Evolutionary conservation across 2,888 invertebrate genomes (phyloP).

Genomic region (Hoplodrina blanda): DNA sequence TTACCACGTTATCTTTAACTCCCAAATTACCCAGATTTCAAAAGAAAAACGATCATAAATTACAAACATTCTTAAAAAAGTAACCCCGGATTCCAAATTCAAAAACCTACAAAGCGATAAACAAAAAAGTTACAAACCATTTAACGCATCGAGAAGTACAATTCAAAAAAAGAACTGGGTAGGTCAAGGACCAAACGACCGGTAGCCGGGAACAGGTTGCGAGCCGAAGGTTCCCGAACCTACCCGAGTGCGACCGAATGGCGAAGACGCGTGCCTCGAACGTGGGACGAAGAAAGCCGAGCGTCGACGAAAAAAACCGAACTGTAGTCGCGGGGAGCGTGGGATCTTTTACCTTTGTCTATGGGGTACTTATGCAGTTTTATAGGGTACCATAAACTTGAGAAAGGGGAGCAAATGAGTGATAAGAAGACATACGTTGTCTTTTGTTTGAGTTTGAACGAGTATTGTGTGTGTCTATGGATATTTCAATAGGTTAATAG

Average conservation of each 20-base stretch:
- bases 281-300: constrained; percentile 54
- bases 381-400: constrained; percentile 38
- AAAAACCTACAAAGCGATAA: constrained; percentile 53
- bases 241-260: constrained; percentile 45
- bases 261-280: constrained; percentile 58
- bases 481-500: constrained; percentile 25
- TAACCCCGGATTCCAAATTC: constrained; percentile 43
- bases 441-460: constrained; percentile 26
- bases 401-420: constrained; percentile 39
- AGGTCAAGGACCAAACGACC: constrained; percentile 72
- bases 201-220: constrained; percentile 70
- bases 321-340: constrained; percentile 32
- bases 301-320: constrained; percentile 49
- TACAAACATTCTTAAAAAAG: constrained; percentile 43
- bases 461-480: constrained; percentile 7
- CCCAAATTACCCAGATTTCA: constrained; percentile 5
- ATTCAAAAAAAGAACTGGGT: constrained; percentile 60
- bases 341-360: constrained; percentile 52
- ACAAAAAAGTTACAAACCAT: constrained; percentile 52
- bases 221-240: constrained; percentile 44
- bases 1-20: neutral
- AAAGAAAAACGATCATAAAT: constrained; percentile 39
- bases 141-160: constrained; percentile 56
- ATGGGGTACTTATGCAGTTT: constrained; percentile 37
- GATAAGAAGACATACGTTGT: constrained; percentile 36